These are phyloP conservation scores for Corythucha ciliata DNA, from an alignment of 2,888 invertebrate species.

Conservation along the genomic window DNA sequence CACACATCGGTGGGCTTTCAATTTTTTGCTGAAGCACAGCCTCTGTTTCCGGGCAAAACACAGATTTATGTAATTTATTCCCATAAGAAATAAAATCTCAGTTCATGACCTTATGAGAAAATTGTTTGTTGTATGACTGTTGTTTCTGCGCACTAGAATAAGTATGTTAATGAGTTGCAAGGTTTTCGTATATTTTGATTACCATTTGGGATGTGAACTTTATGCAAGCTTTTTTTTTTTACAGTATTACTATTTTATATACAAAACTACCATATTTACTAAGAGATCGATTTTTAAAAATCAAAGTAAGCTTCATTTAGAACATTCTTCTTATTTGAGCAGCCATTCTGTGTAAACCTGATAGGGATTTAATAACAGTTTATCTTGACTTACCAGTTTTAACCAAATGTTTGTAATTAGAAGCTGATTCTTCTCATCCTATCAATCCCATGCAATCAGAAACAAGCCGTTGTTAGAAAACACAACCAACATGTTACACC, in stretches of 20 bases:
- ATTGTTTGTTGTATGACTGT: too few relatives aligned
- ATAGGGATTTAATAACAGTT: conserved; percentile 31
- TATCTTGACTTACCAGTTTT: conserved; percentile 70
- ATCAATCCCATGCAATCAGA: conserved; percentile 39
- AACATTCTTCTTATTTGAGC: conserved; percentile 29
- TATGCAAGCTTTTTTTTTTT: conserved; percentile 30
- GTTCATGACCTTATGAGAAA: too few relatives aligned
- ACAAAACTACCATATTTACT: conserved; percentile 29
- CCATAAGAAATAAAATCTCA: too few relatives aligned
- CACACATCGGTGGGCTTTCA: too few relatives aligned
- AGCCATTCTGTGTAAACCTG: conserved; percentile 32
- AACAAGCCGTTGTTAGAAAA: conserved; percentile 34
- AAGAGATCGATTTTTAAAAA: conserved; percentile 27
- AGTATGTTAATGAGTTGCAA: background rate
- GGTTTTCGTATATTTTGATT: conserved; percentile 4
- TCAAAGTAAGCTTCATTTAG: conserved; percentile 29
- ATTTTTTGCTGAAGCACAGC: too few relatives aligned
- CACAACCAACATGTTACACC: conserved; percentile 32
- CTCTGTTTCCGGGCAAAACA: too few relatives aligned
- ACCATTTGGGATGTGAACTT: conserved; percentile 29
- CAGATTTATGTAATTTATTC: too few relatives aligned
- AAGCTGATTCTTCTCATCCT: conserved; percentile 97
- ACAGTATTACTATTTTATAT: conserved; percentile 29
- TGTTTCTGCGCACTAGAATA: background rate
- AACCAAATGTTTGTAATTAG: conserved; percentile 95